A percentile compares a stretch with the other conserved stretches of the same genome.
Evolutionary conservation across 2,888 invertebrate species (phyloP).

Genomic region (Aphidius colemani): DNA sequence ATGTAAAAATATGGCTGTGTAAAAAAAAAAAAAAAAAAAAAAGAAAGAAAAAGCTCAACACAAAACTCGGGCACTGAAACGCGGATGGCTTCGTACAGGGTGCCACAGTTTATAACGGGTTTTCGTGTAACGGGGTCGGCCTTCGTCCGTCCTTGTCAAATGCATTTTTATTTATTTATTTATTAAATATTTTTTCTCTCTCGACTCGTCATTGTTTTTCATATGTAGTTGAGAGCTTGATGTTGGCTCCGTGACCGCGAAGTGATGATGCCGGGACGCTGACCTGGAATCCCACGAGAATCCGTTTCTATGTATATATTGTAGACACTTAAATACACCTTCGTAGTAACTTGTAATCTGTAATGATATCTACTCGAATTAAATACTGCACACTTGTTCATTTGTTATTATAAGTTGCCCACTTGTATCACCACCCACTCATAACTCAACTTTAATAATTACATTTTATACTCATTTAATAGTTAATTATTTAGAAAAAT

Average conservation of each 20-base stretch:
- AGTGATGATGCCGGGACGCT: slow-evolving; percentile 50
- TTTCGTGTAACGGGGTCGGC: slow-evolving; percentile 54
- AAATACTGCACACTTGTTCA: no score
- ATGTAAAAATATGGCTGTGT: no score
- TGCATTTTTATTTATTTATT: slow-evolving; percentile 11
- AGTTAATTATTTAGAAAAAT: no score
- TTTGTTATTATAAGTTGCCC: no score
- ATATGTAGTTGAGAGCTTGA: slow-evolving; percentile 23
- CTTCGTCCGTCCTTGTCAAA: slow-evolving; percentile 34
- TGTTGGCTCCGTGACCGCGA: slow-evolving; percentile 47
- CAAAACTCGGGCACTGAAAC: slow-evolving; percentile 24
- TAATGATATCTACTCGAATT: no score
- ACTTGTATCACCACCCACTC: no score
- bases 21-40: slow-evolving; percentile 2
- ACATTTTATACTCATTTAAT: no score
- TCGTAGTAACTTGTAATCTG: no score
- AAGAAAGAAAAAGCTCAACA: slow-evolving; percentile 10
- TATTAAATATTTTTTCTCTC: slow-evolving; percentile 39
- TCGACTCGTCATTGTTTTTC: slow-evolving; percentile 20
- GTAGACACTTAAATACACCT: no score
- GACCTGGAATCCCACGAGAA: slow-evolving; percentile 54
- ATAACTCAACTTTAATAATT: no score
- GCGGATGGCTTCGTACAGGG: slow-evolving; percentile 5
- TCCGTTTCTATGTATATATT: slow-evolving; percentile 40
- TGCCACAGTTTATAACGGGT: slow-evolving; percentile 46